phyloP scores from a whole-genome alignment of 2,888 invertebrate species.

The Tinea pellionella region DNA sequence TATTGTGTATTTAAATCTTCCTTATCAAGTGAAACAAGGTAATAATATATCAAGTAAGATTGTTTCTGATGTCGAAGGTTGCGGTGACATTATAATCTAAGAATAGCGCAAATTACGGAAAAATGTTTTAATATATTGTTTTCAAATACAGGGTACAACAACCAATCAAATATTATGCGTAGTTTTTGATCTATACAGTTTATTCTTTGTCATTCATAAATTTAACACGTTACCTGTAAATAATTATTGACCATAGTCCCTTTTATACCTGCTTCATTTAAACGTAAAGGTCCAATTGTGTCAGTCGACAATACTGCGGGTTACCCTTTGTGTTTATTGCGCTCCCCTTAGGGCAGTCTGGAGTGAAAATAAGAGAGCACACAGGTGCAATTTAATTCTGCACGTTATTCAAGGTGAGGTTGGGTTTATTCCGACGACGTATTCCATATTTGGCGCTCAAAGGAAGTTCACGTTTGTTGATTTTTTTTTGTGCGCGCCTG shows the following conservation, averaged over 20 bases:
- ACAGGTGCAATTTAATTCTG: not conserved
- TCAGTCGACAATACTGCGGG: not conserved
- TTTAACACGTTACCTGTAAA: not conserved
- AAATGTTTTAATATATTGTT: not conserved
- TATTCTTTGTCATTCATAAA: not conserved
- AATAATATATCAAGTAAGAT: not conserved
- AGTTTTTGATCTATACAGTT: not conserved
- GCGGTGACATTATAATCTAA: not conserved
- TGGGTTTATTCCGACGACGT: slow-evolving; percentile 4
- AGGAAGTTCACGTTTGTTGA: not conserved
- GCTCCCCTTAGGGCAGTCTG: not conserved
- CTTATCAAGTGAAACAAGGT: not conserved
- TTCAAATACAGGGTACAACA: not conserved
- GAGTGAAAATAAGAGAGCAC: not conserved
- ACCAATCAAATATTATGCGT: not conserved
- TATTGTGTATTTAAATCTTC: not conserved
- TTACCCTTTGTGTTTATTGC: not conserved
- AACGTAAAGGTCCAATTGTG: not conserved
- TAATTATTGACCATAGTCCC: not conserved
- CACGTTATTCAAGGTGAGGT: not conserved
- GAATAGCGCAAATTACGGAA: not conserved
- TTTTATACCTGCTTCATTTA: not conserved
- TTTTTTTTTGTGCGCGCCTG: not conserved
- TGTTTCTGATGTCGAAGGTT: not conserved
- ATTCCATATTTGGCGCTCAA: slow-evolving; percentile 1